Evolutionary conservation across 2,113 vertebrate species (phyloP).

Genomic region (Oryzias curvinotus): DNA sequence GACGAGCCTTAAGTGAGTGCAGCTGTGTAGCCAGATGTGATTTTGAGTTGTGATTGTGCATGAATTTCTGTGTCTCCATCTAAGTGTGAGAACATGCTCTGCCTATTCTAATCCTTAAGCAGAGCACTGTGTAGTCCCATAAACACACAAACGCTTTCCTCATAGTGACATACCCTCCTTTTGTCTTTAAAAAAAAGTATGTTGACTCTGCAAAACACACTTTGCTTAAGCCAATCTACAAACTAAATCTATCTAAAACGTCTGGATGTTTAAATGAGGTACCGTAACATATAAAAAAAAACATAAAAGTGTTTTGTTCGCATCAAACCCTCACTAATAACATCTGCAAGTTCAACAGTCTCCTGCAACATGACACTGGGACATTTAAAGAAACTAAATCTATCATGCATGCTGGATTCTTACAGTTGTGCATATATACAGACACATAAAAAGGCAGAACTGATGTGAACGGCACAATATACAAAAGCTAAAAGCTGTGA

Average conservation of each 20-base stretch:
- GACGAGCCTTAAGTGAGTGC: slow-evolving; percentile 49
- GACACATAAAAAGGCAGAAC: slow-evolving; percentile 4
- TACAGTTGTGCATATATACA: slow-evolving; percentile 3
- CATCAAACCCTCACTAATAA: too few species aligned
- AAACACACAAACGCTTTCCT: not conserved
- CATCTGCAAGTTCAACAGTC: not conserved
- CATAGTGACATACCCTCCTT: slow-evolving; percentile 12
- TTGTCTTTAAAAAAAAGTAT: not conserved
- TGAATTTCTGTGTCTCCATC: slow-evolving; percentile 21
- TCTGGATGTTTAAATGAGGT: not conserved
- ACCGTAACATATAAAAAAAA: too few species aligned
- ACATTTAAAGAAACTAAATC: slow-evolving; percentile 19
- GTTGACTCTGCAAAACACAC: not conserved
- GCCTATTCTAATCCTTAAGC: slow-evolving; percentile 28
- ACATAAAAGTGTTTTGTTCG: too few species aligned
- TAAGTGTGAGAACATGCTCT: slow-evolving; percentile 47
- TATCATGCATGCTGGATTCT: not conserved
- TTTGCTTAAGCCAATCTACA: slow-evolving; percentile 9
- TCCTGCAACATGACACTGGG: not conserved
- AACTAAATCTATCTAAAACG: not conserved
- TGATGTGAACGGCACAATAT: slow-evolving; percentile 36
- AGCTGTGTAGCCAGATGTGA: slow-evolving; percentile 68
- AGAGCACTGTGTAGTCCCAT: slow-evolving; percentile 1
- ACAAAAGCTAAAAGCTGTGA: slow-evolving; percentile 34
- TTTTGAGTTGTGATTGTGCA: slow-evolving; percentile 45